Conservation (phyloP, 1,140 invertebrate genomes). For the Nixonia krombeini region DNA sequence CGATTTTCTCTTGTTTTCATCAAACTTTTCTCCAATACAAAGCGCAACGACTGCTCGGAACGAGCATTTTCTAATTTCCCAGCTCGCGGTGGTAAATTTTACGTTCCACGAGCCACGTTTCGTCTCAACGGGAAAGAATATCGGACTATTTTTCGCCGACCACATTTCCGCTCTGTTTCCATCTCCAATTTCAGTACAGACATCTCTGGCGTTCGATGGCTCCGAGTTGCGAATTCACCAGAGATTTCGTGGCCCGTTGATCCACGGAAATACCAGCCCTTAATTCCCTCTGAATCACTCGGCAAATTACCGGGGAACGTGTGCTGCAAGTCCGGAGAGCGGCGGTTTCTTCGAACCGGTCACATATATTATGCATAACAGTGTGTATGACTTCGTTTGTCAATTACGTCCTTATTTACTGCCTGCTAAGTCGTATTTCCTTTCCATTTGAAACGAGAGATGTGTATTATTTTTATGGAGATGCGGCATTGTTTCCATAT, state of each 20-base stretch:
- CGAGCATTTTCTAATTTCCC: no score
- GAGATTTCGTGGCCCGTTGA: constrained; percentile 36
- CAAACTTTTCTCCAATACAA: no score
- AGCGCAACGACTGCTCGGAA: no score
- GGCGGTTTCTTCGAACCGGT: no score
- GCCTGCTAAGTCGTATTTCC: constrained; percentile 29
- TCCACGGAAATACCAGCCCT: constrained; percentile 37
- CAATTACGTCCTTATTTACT: constrained; percentile 47
- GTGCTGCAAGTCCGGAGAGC: no score
- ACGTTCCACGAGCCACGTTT: background rate
- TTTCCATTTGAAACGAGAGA: constrained; percentile 15
- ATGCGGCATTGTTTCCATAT: no score
- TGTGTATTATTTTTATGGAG: background rate
- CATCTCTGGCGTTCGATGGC: constrained; percentile 7
- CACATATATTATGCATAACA: constrained; percentile 40
- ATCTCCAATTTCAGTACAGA: constrained; percentile 29
- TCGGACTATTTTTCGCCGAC: constrained; percentile 10
- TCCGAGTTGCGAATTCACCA: constrained; percentile 35
- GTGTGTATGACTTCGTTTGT: constrained; percentile 42
- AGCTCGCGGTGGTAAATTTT: background rate
- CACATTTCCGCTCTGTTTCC: constrained; percentile 36
- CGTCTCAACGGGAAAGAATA: constrained; percentile 8
- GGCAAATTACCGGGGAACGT: constrained; percentile 40
- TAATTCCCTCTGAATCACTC: constrained; percentile 41
- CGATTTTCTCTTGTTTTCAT: no score